Percentiles rank a stretch among this genome's conserved stretches.
Evolutionary conservation across 1,140 invertebrate species (phyloP).

Genomic region (Chironomus tepperi): DNA sequence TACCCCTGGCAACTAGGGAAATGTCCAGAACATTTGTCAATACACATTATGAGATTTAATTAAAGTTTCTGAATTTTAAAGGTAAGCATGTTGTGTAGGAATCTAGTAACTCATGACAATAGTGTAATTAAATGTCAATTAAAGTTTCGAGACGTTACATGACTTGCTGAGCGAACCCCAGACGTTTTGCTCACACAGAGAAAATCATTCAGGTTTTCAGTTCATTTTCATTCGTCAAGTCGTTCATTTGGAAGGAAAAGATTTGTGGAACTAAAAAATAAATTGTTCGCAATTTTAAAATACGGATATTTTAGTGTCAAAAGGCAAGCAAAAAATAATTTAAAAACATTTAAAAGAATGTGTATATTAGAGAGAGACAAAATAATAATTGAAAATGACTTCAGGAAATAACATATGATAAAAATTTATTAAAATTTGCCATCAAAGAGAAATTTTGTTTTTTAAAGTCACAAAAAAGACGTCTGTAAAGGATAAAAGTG

Average conservation of each 20-base stretch:
- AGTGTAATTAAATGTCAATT: too few species aligned
- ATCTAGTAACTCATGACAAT: too few species aligned
- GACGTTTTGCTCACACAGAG: not conserved
- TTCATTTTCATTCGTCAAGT: not conserved
- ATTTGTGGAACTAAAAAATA: not conserved
- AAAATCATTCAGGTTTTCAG: not conserved
- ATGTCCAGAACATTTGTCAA: too few species aligned
- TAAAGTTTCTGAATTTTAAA: too few species aligned
- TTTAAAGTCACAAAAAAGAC: not conserved
- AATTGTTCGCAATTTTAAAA: not conserved
- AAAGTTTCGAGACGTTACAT: too few species aligned
- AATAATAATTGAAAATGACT: not conserved
- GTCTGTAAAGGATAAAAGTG: not conserved
- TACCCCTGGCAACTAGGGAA: too few species aligned
- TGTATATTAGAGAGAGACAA: not conserved
- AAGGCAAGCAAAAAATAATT: not conserved
- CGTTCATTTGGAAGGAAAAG: not conserved
- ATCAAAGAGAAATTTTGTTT: not conserved
- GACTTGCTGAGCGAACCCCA: too few species aligned
- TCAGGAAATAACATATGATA: conserved; percentile 9
- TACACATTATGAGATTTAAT: too few species aligned
- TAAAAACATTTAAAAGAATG: not conserved
- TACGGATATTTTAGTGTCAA: not conserved
- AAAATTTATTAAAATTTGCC: not conserved
- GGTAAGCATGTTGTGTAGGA: too few species aligned